A percentile compares a stretch with the other conserved stretches of the same genome.
Conservation (phyloP, 2,797 vertebrate species). For the Gobio occitaniae region DNA sequence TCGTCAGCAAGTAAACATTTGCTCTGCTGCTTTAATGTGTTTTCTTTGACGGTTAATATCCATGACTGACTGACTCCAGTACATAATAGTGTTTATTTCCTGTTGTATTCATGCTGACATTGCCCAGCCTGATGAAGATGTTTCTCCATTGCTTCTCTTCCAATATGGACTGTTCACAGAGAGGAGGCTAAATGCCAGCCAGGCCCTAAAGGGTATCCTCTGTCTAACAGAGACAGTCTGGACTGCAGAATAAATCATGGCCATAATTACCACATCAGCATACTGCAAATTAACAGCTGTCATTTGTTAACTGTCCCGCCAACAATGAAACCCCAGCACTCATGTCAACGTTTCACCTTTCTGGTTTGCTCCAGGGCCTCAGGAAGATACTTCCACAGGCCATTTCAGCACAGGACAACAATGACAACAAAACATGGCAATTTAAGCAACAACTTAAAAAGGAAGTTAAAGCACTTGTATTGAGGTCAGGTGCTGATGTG, state of each 20-base stretch:
- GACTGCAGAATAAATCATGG: slow-evolving; percentile 29
- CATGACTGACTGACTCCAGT: not conserved
- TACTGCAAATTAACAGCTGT: slow-evolving; percentile 51
- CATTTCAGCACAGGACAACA: not conserved
- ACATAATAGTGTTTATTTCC: slow-evolving; percentile 13
- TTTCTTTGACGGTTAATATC: slow-evolving; percentile 3
- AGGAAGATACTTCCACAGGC: not conserved
- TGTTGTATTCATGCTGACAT: slow-evolving; percentile 11
- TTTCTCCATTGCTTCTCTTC: slow-evolving; percentile 31
- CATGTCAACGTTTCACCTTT: slow-evolving; percentile 7
- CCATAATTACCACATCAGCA: slow-evolving; percentile 53
- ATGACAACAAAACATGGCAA: not conserved
- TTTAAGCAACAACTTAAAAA: not conserved
- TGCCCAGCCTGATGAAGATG: slow-evolving; percentile 14
- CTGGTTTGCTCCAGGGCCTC: not conserved
- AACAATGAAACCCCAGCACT: slow-evolving; percentile 37
- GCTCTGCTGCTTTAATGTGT: slow-evolving; percentile 13
- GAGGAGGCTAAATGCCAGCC: slow-evolving; percentile 25
- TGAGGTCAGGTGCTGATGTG: not conserved
- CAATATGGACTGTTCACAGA: slow-evolving; percentile 30
- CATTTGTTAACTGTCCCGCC: slow-evolving; percentile 46
- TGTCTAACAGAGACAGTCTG: slow-evolving; percentile 37
- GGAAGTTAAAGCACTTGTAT: not conserved
- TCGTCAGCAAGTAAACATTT: slow-evolving; percentile 12
- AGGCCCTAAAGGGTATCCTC: slow-evolving; percentile 35